Base-by-base conservation (phyloP, 1,140 invertebrate genomes). In the Hormaphis cornu region DNA sequence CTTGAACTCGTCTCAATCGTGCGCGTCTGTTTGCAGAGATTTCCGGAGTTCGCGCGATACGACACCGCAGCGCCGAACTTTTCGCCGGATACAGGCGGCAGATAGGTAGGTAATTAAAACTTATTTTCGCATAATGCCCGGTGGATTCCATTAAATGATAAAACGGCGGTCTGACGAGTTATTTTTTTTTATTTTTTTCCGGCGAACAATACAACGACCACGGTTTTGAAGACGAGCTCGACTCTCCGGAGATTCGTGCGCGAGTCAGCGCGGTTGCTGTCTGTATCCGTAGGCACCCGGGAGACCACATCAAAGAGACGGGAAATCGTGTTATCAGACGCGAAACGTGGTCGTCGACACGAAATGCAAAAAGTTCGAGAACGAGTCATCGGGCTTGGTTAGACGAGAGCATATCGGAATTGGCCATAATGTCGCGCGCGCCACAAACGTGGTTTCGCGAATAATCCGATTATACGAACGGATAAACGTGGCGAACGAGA, bases 141-240 rank as follows among this genome's bases (percentile, higher is more conserved):
- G n/a, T n/a, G 37, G 59, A 63, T 63, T 63, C 59, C 48, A 63
- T 63, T 63, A 63, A 63, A 63, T 46, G 59, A 63, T 63, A 63
- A n/a, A n/a, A 30, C 28, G 10, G 42, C 10, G 20, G n/a, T 28
- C 22, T 22, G n/a, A 42, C 37, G 58, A 35, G 44, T 48, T 63
- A 22, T 46, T 24, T 61, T 12, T 5, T 24, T 22, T 26, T 48
- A 63, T 42, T 63, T 35, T 63, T 63, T 63, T 63, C 9, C 18
- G 44, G 46, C 59, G 48, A 63, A n/a, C n/a, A n/a, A n/a, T n/a
- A n/a, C n/a, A n/a, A n/a, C n/a, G n/a, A n/a, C n/a, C n/a, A n/a
- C n/a, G n/a, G n/a, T 63, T 48, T 22, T 33, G 59, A 63, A 48
- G n/a, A n/a, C n/a, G n/a, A n/a, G n/a, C n/a, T n/a, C n/a, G n/a